A percentile compares a stretch with the other conserved stretches of the same genome.
phyloP scores from a whole-genome alignment of 2,888 invertebrate species.

The Antheraea yamamai region DNA sequence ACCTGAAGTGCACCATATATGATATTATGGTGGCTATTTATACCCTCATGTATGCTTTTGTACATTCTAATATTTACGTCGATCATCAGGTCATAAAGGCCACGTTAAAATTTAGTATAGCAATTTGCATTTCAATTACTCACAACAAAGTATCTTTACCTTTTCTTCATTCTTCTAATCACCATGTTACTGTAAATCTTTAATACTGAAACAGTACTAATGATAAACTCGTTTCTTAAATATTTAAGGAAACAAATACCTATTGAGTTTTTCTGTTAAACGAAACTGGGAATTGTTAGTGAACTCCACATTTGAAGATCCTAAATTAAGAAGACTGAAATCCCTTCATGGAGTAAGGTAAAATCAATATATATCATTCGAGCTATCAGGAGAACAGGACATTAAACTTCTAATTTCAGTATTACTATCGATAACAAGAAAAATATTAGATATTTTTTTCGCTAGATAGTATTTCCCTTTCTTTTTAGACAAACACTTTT shows the following conservation, averaged over 20 bases:
- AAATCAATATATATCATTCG: background rate
- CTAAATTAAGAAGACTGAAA: conserved; percentile 33
- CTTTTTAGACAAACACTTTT: too few relatives aligned
- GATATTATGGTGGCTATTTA: too few relatives aligned
- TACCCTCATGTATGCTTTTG: too few relatives aligned
- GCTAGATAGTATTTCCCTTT: too few relatives aligned
- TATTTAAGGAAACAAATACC: conserved; percentile 31
- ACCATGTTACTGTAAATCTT: background rate
- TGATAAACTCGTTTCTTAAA: background rate
- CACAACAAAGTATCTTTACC: too few relatives aligned
- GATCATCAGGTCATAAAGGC: too few relatives aligned
- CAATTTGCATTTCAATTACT: too few relatives aligned
- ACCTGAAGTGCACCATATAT: too few relatives aligned
- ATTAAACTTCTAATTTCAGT: too few relatives aligned
- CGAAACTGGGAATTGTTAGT: conserved; percentile 39
- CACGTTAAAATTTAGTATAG: too few relatives aligned
- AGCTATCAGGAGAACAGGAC: background rate
- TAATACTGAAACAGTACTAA: background rate
- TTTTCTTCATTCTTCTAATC: background rate
- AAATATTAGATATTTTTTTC: background rate
- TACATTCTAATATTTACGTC: too few relatives aligned
- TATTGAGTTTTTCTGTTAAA: conserved; percentile 41
- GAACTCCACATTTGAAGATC: conserved; percentile 31
- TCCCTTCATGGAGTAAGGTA: conserved; percentile 46
- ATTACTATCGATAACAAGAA: background rate